Evolutionary conservation across 2,113 vertebrate species (phyloP).

Genomic region (Manacus vitellinus): DNA sequence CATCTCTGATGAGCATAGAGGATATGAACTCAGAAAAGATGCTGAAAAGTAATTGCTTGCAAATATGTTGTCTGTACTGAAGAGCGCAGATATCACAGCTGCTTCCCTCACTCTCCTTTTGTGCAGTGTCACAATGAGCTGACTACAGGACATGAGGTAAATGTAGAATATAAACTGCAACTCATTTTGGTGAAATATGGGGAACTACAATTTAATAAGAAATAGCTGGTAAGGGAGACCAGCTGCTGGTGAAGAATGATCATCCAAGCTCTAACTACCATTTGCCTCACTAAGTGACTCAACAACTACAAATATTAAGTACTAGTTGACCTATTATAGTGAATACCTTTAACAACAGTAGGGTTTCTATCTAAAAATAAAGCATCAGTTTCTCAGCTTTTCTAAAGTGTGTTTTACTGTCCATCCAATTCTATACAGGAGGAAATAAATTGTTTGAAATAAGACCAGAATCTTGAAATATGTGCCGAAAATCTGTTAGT

Average conservation of each 20-base stretch:
- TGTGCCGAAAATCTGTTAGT: not conserved
- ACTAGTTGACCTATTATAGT: not conserved
- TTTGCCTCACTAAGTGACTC: slow-evolving; percentile 5
- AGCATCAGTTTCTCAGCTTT: not conserved
- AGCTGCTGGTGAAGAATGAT: slow-evolving; percentile 42
- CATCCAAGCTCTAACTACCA: not conserved
- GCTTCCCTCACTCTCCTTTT: slow-evolving; percentile 62
- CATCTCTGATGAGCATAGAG: slow-evolving; percentile 15
- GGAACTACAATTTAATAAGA: slow-evolving; percentile 51
- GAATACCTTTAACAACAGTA: not conserved
- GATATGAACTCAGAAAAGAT: slow-evolving; percentile 54
- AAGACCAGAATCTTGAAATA: not conserved
- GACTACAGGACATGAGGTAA: slow-evolving; percentile 64
- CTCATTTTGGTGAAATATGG: slow-evolving; percentile 50
- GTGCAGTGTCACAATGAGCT: slow-evolving; percentile 58
- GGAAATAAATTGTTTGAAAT: not conserved
- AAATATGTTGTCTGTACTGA: slow-evolving; percentile 49
- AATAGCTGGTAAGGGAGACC: slow-evolving; percentile 55
- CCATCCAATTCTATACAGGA: not conserved
- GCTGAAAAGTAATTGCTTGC: slow-evolving; percentile 60
- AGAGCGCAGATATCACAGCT: slow-evolving; percentile 70
- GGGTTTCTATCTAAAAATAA: not conserved
- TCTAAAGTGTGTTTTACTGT: not conserved
- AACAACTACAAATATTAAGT: not conserved
- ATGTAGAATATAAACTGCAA: slow-evolving; percentile 24